Percentiles rank a stretch among this genome's conserved stretches.
Evolutionary conservation across 2,888 invertebrate species (phyloP).

Genomic region (Pachymerium ferrugineum): DNA sequence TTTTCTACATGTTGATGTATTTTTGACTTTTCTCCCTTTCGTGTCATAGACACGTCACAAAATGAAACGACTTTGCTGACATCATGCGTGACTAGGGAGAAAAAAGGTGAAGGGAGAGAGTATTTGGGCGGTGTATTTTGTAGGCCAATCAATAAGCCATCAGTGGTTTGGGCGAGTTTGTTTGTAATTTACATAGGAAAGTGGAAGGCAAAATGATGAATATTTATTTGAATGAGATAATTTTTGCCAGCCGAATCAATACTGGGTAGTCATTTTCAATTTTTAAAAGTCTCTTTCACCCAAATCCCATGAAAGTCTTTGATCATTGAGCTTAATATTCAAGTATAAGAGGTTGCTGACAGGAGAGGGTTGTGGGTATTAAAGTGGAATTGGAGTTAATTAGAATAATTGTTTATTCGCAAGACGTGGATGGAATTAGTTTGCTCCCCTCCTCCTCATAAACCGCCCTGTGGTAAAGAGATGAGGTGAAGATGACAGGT

Average conservation of each 20-base stretch:
- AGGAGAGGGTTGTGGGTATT: background rate
- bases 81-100: conserved; percentile 5
- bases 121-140: conserved; percentile 26
- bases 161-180: conserved; percentile 20
- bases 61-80: conserved; percentile 18
- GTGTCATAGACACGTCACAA: conserved; percentile 3
- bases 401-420: background rate
- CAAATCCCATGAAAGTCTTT: background rate
- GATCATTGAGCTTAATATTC: conserved; percentile 6
- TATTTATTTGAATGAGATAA: background rate
- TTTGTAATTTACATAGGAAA: conserved; percentile 10
- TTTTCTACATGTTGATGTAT: background rate
- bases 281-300: background rate
- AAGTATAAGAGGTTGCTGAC: background rate
- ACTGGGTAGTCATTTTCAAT: too few species aligned
- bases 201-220: background rate
- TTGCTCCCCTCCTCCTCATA: background rate
- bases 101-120: background rate
- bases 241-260: background rate
- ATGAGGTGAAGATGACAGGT: conserved; percentile 1
- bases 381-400: background rate
- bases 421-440: conserved; percentile 6
- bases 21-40: background rate
- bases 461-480: background rate
- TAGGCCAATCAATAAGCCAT: conserved; percentile 32